phyloP scores from a whole-genome alignment of 2,888 invertebrate genomes.

The Leistus spinibarbis region DNA sequence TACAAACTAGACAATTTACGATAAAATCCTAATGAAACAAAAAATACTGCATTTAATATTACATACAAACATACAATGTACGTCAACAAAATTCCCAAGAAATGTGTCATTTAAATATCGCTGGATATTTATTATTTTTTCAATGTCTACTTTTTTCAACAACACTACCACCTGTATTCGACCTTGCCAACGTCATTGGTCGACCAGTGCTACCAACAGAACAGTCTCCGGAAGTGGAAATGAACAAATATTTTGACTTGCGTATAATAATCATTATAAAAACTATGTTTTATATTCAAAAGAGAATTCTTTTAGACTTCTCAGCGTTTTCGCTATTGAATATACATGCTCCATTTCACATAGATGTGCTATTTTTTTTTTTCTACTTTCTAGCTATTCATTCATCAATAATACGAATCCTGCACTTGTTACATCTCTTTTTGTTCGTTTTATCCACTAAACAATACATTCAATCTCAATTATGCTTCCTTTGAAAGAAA shows the following conservation, averaged over 20 bases:
- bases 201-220: not conserved
- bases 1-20: too few species aligned
- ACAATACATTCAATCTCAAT: not conserved
- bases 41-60: not conserved
- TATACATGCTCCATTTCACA: not conserved
- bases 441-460: not conserved
- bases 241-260: not conserved
- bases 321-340: not conserved
- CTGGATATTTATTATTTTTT: not conserved
- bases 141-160: not conserved
- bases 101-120: not conserved
- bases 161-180: not conserved
- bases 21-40: too few species aligned
- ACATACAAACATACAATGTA: too few species aligned
- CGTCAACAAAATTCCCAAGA: not conserved
- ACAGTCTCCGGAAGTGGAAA: not conserved
- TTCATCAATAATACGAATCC: not conserved
- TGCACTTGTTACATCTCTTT: not conserved
- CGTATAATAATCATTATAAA: not conserved
- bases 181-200: not conserved
- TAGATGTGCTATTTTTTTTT: not conserved
- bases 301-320: not conserved
- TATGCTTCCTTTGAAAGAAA: too few species aligned
- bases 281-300: not conserved
- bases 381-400: not conserved